These are phyloP conservation scores for Yasuhikotakia modesta DNA, from an alignment of 2,797 vertebrate genomes.

Conservation along the genomic window DNA sequence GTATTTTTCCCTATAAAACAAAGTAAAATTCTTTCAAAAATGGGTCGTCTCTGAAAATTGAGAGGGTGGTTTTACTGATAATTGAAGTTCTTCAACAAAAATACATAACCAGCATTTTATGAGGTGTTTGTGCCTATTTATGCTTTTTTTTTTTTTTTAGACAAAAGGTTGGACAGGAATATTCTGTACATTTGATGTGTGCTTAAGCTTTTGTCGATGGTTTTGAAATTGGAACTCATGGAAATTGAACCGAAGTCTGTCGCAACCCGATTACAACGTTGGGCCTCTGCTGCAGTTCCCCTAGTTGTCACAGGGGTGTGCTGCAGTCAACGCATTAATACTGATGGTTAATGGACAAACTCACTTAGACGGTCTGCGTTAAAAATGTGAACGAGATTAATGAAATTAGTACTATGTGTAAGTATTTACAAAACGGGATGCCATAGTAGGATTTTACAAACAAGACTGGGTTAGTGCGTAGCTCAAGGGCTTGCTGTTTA, in stretches of 20 bases:
- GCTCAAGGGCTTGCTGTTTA: not conserved
- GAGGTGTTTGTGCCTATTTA: conserved; percentile 65
- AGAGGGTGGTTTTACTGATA: not conserved
- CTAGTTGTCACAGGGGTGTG: conserved; percentile 63
- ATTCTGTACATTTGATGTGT: too few species aligned
- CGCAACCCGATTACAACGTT: conserved; percentile 8
- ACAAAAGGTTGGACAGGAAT: conserved; percentile 47
- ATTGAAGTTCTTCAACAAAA: conserved; percentile 51
- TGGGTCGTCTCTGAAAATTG: not conserved
- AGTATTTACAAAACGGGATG: not conserved
- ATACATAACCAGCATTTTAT: conserved; percentile 53
- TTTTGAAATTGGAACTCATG: not conserved
- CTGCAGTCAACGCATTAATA: conserved; percentile 51
- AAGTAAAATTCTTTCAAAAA: conserved; percentile 42
- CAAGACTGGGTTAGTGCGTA: not conserved
- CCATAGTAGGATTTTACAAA: not conserved
- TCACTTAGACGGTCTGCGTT: conserved; percentile 20
- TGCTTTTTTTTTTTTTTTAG: conserved; percentile 35
- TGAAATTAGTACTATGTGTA: conserved; percentile 11
- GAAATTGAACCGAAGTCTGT: not conserved
- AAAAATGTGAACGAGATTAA: conserved; percentile 10
- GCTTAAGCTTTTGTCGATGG: not conserved
- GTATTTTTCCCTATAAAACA: conserved; percentile 40
- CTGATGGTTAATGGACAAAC: conserved; percentile 15
- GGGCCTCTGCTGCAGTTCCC: conserved; percentile 49